phyloP scores from a whole-genome alignment of 37 sponge, comb jelly and placozoan species.

The Ephydatia muelleri region DNA sequence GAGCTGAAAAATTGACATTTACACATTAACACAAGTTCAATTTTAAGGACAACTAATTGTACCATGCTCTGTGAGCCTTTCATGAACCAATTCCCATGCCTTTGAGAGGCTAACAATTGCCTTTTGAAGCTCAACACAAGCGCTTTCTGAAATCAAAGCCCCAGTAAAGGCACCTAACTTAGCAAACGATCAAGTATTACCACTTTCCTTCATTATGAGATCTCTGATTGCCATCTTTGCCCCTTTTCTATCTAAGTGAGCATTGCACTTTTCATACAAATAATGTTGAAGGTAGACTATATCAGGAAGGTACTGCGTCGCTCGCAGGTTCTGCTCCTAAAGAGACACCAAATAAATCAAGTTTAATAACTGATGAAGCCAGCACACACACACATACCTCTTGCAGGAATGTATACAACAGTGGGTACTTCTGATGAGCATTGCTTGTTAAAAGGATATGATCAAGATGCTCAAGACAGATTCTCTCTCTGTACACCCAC shows the following conservation, averaged over 20 bases:
- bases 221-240: constrained; percentile 27
- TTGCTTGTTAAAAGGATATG: constrained; percentile 28
- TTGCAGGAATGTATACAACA: not conserved
- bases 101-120: constrained; percentile 22
- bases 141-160: constrained; percentile 19
- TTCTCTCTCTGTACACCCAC: constrained; percentile 59
- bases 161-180: not conserved
- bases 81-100: constrained; percentile 54
- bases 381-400: not conserved
- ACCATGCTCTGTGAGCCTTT: constrained; percentile 43
- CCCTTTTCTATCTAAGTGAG: constrained; percentile 16
- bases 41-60: not conserved
- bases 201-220: not conserved
- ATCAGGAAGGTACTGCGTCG: constrained; percentile 75
- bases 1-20: constrained; percentile 18
- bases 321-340: constrained; percentile 44
- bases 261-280: constrained; percentile 37
- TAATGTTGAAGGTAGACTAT: constrained; percentile 59
- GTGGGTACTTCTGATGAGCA: not conserved
- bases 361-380: not conserved
- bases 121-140: constrained; percentile 4
- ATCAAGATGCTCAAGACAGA: constrained; percentile 57
- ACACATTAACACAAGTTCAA: not conserved
- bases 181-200: not conserved
- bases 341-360: not conserved